phyloP scores from a whole-genome alignment of 53 echinoderm and acorn worm genomes.

The Holothuria scabra region DNA sequence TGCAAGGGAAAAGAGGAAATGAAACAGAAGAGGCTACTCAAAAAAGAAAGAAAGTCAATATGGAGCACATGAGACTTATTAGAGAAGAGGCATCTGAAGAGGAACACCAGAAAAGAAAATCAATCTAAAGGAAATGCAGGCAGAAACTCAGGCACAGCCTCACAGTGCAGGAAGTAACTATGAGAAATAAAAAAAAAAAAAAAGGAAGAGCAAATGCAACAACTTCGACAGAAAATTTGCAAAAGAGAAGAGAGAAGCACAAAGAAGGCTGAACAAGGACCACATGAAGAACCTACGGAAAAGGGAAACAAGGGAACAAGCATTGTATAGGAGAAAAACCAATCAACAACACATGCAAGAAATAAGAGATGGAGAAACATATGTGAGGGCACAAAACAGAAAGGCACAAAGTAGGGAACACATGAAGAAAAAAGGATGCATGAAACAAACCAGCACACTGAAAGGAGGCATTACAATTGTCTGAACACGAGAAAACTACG shows the following conservation, averaged over 20 bases:
- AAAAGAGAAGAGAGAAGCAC: neutral
- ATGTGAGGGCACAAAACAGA: neutral
- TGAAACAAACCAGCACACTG: neutral
- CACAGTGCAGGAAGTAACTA: neutral
- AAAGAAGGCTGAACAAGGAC: neutral
- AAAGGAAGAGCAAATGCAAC: neutral
- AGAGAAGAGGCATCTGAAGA: neutral
- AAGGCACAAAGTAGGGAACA: neutral
- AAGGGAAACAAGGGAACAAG: neutral
- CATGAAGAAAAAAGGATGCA: constrained; percentile 1
- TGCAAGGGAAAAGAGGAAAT: neutral
- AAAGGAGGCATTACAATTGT: neutral
- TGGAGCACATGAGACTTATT: neutral
- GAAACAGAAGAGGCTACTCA: neutral
- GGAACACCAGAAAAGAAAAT: neutral
- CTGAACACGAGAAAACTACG: neutral
- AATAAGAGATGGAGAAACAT: neutral
- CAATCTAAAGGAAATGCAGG: neutral
- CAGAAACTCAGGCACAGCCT: neutral
- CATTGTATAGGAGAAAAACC: neutral
- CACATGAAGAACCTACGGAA: neutral
- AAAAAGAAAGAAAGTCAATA: neutral
- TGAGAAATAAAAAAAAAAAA: neutral
- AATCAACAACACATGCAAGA: neutral
- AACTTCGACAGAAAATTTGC: neutral